Base-by-base conservation (phyloP, 1,140 invertebrate genomes). In the Heliothis subflexa region DNA sequence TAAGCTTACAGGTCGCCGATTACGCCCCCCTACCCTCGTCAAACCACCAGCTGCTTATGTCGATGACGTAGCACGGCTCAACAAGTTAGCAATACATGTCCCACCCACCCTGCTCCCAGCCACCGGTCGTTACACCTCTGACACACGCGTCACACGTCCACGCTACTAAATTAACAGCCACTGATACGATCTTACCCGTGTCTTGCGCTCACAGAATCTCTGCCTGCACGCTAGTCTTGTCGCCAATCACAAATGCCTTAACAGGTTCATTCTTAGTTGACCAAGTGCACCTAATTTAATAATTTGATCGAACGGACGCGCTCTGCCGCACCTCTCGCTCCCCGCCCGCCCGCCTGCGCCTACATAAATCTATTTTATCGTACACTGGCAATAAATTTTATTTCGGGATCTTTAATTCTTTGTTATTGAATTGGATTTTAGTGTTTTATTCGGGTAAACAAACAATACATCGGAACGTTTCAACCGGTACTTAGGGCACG, bases 341-440 rank as follows among this genome's bases (percentile, higher is more conserved):
- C 54, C 89, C 85, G 10, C 57, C 55, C 18, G 47, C 61, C 76
- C 45, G 28, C 77, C 78, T 75, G 83, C 82, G 83, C 89, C 85
- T 90, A 91, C 91, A 94, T 94, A 94, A 94, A 94, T 94, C 93
- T 93, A 93, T 93, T 94, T 94, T 94, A 94, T 94, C 90, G 93
- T 93, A 92, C 89, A 90, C 86, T 81, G 88, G 92, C 91, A 93
- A 94, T 94, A 93, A 94, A 93, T 93, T 94, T 94, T 94, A 94
- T 94, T 94, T 94, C 89, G 89, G 93, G 93, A 94, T 92, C 93
- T 94, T 94, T 94, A 94, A 94, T 94, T 94, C 93, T 94, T 94
- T 94, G 93, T 94, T 94, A 93, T 94, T 93, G 93, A 93, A 94
- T 94, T 94, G 91, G 91, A 94, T 94, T 94, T 94, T 94, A 94